phyloP scores from a whole-genome alignment of 2,113 vertebrate species.

The Dicrurus megarhynchus region DNA sequence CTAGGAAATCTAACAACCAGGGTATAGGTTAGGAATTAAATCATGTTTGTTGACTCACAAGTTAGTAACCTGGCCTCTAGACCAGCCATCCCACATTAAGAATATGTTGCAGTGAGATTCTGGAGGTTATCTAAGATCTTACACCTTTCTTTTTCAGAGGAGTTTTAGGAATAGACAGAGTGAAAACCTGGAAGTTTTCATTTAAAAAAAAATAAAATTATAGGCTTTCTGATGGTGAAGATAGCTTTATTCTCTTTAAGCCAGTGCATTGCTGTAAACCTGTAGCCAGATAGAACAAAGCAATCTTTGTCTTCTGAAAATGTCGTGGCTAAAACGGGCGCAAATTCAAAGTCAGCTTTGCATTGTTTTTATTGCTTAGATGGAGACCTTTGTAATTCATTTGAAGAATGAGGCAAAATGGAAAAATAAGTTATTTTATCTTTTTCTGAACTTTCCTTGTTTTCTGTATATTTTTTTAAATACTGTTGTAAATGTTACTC shows the following conservation, averaged over 20 bases:
- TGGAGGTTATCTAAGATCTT: background rate
- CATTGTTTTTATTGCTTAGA: background rate
- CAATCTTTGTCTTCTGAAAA: background rate
- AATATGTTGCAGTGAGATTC: background rate
- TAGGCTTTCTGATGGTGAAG: background rate
- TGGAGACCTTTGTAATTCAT: background rate
- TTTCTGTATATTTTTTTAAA: background rate
- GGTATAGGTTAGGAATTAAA: background rate
- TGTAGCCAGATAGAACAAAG: background rate
- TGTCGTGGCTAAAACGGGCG: background rate
- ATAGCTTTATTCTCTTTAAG: background rate
- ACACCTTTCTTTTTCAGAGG: background rate
- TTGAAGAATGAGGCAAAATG: background rate
- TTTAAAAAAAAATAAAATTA: background rate
- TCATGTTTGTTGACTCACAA: background rate
- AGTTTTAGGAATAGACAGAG: background rate
- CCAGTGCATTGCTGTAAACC: background rate
- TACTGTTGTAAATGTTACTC: background rate
- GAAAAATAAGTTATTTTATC: background rate
- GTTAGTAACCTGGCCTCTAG: background rate
- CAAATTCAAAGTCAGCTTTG: background rate
- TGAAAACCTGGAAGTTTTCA: background rate
- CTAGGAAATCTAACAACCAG: background rate
- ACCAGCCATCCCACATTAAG: background rate
- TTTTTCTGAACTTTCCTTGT: background rate